These are phyloP conservation scores for Manduca sexta DNA, from an alignment of 1,140 invertebrate genomes.

Conservation along the genomic window DNA sequence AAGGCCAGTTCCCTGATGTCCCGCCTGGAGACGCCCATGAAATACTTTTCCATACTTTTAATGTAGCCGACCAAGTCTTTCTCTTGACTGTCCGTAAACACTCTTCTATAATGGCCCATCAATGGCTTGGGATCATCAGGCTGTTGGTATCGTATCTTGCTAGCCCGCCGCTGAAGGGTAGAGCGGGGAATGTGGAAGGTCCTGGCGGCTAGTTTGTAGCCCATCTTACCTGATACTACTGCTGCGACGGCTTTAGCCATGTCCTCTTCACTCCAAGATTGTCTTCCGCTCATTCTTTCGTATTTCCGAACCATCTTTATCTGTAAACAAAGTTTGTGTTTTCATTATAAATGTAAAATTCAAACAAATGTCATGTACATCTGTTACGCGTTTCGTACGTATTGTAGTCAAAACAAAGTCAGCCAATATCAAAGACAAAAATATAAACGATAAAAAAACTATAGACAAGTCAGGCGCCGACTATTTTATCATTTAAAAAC, in stretches of 20 bases:
- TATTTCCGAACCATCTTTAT: conserved; percentile 67
- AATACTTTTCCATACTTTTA: conserved; percentile 65
- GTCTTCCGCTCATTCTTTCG: conserved; percentile 69
- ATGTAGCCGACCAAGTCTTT: conserved; percentile 65
- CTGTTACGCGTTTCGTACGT: neutral
- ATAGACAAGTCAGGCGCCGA: too few species aligned
- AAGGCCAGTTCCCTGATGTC: conserved; percentile 65
- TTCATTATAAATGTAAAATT: too few species aligned
- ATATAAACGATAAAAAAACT: too few species aligned
- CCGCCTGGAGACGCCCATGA: conserved; percentile 60
- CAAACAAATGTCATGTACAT: neutral
- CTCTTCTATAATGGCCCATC: conserved; percentile 61
- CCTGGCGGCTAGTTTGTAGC: conserved; percentile 63
- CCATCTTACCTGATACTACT: conserved; percentile 69
- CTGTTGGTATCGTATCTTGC: conserved; percentile 59
- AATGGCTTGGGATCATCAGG: conserved; percentile 59
- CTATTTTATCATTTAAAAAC: too few species aligned
- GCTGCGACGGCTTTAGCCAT: conserved; percentile 68
- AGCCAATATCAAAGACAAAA: neutral
- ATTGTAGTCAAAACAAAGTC: conserved; percentile 1
- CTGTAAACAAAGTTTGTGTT: conserved; percentile 31
- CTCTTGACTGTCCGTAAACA: conserved; percentile 64
- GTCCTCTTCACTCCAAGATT: conserved; percentile 67
- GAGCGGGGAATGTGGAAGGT: conserved; percentile 65
- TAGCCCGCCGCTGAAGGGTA: conserved; percentile 59